Evolutionary conservation across 2,113 vertebrate genomes (phyloP), one percentile per base, ranked within the genome.

Genomic region (Clarias macrocephalus): DNA sequence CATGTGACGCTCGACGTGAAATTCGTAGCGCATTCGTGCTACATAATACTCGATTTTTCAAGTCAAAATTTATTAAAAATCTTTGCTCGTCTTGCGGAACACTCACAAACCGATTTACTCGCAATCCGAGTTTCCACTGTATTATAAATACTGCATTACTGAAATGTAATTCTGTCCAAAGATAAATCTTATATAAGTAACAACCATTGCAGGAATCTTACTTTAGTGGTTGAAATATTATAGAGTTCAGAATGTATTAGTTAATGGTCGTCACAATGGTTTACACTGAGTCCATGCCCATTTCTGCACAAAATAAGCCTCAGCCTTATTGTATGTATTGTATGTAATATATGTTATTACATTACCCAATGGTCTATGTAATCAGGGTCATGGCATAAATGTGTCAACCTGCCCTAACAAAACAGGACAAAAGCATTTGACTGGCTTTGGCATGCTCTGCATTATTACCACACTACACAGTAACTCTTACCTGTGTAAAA

Each of bases 401-500:
- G 1, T 52, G 42, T n/a, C n/a, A 79, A 19, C 75, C 75, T 9
- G 52, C 77, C 33, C 9, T 33, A 80, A 62, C 8, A 62, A 48
- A 23, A 37, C n/a, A 21, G 60, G 9, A 60, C 18, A 66, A 79
- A 18, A 18, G 13, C 52, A 79, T 13, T 3, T 30, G 15, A 62
- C 37, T 13, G 30, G 19, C 79, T 12, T 16, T 56, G 5, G 15
- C 18, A 6, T 28, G 56, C 30, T 21, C 12, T 25, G 30, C 60
- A 80, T 80, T 37, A 80, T 60, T 80, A 12, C 11, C 76, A 57
- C 54, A 3, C 19, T 56, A 59, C 28, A 60, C 12, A 30, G 15
- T 57, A 80, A 33, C 76, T 57, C n/a, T 12, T 60, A 37, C 37
- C 79, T 80, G 30, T 23, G 23, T 23, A 81, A 76, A 84, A 76